Evolutionary conservation across 1,140 invertebrate genomes (phyloP).

Genomic region (Cotesia vestalis): DNA sequence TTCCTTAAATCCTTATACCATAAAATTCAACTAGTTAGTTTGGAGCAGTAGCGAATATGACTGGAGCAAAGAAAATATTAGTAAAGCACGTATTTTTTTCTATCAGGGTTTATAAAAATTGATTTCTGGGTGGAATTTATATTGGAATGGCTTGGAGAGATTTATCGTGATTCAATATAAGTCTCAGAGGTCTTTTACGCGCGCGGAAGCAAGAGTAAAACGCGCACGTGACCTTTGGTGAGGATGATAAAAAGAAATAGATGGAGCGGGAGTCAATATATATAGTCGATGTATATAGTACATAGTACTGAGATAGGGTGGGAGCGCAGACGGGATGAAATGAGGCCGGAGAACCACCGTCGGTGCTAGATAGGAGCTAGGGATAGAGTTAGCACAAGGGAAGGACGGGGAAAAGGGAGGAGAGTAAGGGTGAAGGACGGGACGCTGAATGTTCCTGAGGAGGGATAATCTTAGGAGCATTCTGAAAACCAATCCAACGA

Average conservation of each 20-base stretch:
- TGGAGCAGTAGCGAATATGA: background rate
- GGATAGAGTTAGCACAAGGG: background rate
- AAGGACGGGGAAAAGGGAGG: constrained; percentile 31
- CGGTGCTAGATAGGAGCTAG: background rate
- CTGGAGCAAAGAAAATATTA: background rate
- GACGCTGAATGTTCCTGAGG: background rate
- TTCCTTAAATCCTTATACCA: too few relatives aligned
- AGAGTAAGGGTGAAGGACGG: background rate
- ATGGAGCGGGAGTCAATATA: constrained; percentile 12
- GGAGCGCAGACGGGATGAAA: constrained; percentile 5
- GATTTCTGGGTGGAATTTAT: constrained; percentile 27
- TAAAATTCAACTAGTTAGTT: too few relatives aligned
- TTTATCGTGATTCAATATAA: constrained; percentile 33
- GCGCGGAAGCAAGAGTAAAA: constrained; percentile 29
- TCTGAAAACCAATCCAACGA: constrained; percentile 21
- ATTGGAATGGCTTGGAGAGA: constrained; percentile 27
- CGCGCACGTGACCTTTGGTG: constrained; percentile 28
- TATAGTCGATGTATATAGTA: background rate
- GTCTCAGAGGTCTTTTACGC: constrained; percentile 25
- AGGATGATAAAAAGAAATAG: constrained; percentile 25
- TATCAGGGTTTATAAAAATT: constrained; percentile 32
- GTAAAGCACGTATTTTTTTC: constrained; percentile 18
- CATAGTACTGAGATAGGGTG: background rate
- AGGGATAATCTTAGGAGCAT: constrained; percentile 35
- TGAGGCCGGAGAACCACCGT: background rate